Base-by-base conservation (phyloP, 2,888 invertebrate species). In the Rhogogaster chlorosoma region DNA sequence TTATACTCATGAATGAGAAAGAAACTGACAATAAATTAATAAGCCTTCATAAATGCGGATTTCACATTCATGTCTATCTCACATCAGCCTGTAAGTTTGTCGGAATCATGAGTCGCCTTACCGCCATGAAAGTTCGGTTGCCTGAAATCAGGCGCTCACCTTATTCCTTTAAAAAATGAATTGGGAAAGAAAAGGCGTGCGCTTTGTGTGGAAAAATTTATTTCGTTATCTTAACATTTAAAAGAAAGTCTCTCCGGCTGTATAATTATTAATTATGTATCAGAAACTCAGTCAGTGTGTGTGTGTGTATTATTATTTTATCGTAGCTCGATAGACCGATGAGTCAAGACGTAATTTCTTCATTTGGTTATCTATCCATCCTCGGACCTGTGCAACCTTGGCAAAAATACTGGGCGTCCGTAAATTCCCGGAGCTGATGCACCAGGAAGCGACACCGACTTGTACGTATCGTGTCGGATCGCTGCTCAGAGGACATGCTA, bases 381-480 rank as follows among this genome's bases (percentile, higher is more conserved):
- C 91, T 1, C 96, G 94, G 18, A 96, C 94, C 53, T 94, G 91
- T 0, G 95, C 94, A 1, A 98, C 95, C 90, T 96, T 96, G 0
- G 95, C 96, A 91, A 97, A 98, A 0, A 97, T 96, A 0, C 97
- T 97, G 0, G 97, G 97, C 26, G 95, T 94, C 71, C 95, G 94
- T 80, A 94, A 93, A 82, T 94, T 94, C 0, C 97, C 97, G 89
- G 98, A 97, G 0, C 96, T 97, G 87, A 98, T 96, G 26, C 98
- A 97, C 97, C 97, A 98, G 0, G 97, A 96, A 0, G 97, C 97
- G 61, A 97, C 96, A 57, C 96, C 96, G 22, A 94, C 94, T 88
- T 95, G 96, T 0, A 94, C 94, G 87, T 94, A 96, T 42, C 94
- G 93, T 10, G 87, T 89, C 0, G 91, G 91, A 75, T 92, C 90